Conservation (phyloP, 2,888 invertebrate genomes). For the Gasteruption jaculator region DNA sequence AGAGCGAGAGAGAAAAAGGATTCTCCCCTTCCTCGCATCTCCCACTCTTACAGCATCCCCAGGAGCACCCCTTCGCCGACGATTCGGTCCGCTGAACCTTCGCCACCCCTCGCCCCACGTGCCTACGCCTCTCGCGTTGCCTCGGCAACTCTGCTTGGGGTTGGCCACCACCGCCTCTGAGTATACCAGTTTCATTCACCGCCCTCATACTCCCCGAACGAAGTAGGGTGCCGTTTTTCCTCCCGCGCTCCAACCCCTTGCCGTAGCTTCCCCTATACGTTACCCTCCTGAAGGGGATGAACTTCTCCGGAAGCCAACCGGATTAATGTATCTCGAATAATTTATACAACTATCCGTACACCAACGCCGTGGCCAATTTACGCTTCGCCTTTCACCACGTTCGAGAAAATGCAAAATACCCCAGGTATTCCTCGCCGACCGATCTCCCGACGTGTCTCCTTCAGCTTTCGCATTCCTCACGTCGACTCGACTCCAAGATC, state of each 20-base stretch:
- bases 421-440: no score
- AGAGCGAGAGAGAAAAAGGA: no score
- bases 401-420: no score
- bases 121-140: conserved; percentile 48
- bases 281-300: conserved; percentile 1
- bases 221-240: no score
- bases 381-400: no score
- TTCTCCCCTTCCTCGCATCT: conserved; percentile 5
- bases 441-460: no score
- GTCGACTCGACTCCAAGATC: no score
- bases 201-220: conserved; percentile 38
- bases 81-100: conserved; percentile 2
- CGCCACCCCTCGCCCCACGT: conserved; percentile 26
- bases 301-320: conserved; percentile 33
- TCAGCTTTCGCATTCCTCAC: conserved; percentile 22
- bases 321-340: conserved; percentile 41
- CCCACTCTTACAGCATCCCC: background rate
- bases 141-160: conserved; percentile 48
- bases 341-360: conserved; percentile 29
- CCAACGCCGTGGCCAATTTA: conserved; percentile 18
- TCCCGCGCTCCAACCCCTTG: conserved; percentile 3
- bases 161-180: conserved; percentile 46
- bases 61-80: conserved; percentile 1
- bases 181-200: conserved; percentile 42
- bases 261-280: background rate